Evolutionary conservation across 2,888 invertebrate species (phyloP).

Genomic region (Amitus sp.): DNA sequence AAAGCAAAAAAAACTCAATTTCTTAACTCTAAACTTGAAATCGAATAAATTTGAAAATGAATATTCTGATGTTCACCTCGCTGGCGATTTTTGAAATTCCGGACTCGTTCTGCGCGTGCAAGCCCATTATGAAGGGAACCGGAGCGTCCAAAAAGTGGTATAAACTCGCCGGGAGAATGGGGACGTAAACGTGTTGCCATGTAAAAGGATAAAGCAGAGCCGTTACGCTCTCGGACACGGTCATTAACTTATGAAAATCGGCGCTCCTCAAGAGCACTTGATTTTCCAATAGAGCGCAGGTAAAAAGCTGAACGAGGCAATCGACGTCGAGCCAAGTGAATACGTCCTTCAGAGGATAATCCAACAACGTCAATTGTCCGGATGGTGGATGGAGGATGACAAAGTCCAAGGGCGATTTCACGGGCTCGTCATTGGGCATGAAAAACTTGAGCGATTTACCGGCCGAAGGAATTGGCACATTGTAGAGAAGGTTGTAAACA

Average conservation of each 20-base stretch:
- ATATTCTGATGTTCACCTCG: background rate
- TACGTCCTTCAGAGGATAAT: constrained; percentile 89
- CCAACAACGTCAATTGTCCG: constrained; percentile 87
- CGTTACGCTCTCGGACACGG: constrained; percentile 94
- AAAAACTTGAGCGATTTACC: constrained; percentile 80
- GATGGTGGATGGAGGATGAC: constrained; percentile 82
- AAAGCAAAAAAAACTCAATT: too few species aligned
- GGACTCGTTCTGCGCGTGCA: constrained; percentile 67
- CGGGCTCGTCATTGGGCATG: constrained; percentile 62
- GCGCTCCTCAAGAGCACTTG: constrained; percentile 93
- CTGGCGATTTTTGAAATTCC: constrained; percentile 66
- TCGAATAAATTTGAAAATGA: too few species aligned
- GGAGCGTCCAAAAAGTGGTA: constrained; percentile 99
- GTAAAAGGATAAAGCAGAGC: constrained; percentile 92
- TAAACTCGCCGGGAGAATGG: constrained; percentile 93
- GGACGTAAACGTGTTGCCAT: constrained; percentile 99
- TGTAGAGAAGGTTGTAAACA: constrained; percentile 94
- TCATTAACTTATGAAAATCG: constrained; percentile 96
- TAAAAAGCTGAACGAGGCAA: constrained; percentile 91
- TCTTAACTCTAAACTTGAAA: too few species aligned
- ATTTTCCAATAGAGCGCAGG: constrained; percentile 95
- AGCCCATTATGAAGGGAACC: constrained; percentile 98
- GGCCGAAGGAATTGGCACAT: constrained; percentile 89
- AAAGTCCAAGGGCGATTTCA: constrained; percentile 63
- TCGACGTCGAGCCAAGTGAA: constrained; percentile 92